phyloP scores from a whole-genome alignment of 2,797 vertebrate species.

The Sciaenops ocellatus region DNA sequence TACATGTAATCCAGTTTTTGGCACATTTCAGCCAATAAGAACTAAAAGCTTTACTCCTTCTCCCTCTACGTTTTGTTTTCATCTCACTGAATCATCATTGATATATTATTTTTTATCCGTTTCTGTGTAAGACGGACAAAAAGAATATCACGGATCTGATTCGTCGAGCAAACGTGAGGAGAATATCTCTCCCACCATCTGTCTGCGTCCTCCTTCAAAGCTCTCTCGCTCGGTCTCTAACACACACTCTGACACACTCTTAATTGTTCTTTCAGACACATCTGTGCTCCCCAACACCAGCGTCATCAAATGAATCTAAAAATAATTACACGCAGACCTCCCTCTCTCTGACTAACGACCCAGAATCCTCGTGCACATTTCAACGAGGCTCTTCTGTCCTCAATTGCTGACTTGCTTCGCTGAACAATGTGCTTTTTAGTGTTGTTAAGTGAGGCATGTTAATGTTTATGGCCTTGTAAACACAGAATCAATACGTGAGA shows the following conservation, averaged over 20 bases:
- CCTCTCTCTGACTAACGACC: background rate
- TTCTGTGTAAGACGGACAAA: slow-evolving; percentile 1
- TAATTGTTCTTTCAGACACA: slow-evolving; percentile 62
- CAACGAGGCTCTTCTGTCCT: background rate
- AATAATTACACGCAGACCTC: slow-evolving; percentile 48
- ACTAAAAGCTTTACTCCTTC: background rate
- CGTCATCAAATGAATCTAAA: slow-evolving; percentile 58
- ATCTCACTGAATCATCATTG: background rate
- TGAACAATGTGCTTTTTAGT: slow-evolving; percentile 35
- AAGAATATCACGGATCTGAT: slow-evolving; percentile 29
- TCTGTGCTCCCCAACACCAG: slow-evolving; percentile 58
- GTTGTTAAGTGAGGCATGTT: slow-evolving; percentile 35
- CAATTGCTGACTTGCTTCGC: background rate
- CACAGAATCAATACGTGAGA: slow-evolving; percentile 60
- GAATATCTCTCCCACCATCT: slow-evolving; percentile 12
- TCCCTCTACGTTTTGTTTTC: background rate
- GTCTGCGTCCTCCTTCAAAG: slow-evolving; percentile 1
- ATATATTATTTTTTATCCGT: background rate
- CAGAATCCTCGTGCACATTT: background rate
- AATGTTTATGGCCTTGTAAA: slow-evolving; percentile 51
- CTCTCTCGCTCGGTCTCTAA: background rate
- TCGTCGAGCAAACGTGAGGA: slow-evolving; percentile 29
- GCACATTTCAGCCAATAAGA: background rate
- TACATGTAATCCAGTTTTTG: too few relatives aligned
- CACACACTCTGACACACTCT: slow-evolving; percentile 25